Conservation (phyloP, 2,113 vertebrate species). For the Tautogolabrus adspersus region DNA sequence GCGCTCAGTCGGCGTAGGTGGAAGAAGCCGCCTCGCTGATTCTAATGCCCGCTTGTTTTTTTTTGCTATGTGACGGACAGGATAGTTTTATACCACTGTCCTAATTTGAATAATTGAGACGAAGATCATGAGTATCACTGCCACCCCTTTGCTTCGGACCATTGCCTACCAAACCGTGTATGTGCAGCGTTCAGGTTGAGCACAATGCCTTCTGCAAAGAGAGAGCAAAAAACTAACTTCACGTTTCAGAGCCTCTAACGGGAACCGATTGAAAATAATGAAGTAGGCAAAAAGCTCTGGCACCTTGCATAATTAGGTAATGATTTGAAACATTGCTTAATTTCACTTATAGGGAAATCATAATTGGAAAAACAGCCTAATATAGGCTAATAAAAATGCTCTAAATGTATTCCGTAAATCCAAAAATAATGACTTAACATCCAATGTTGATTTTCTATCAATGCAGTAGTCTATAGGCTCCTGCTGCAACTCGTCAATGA, state of each 20-base stretch:
- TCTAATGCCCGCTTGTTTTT: not conserved
- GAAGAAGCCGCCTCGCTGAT: constrained; percentile 20
- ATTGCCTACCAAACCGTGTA: constrained; percentile 36
- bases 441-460: too few species aligned
- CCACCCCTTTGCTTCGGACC: constrained; percentile 64
- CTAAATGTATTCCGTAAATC: too few species aligned
- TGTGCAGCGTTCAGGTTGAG: constrained; percentile 59
- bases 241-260: constrained; percentile 30
- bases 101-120: constrained; percentile 42
- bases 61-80: not conserved
- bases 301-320: too few species aligned
- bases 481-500: constrained; percentile 8
- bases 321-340: too few species aligned
- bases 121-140: constrained; percentile 52
- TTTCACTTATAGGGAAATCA: too few species aligned
- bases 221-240: constrained; percentile 55
- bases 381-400: too few species aligned
- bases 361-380: too few species aligned
- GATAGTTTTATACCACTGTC: constrained; percentile 24
- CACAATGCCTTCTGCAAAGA: constrained; percentile 74
- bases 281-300: too few species aligned
- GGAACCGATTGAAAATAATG: not conserved
- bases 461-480: not conserved
- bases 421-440: too few species aligned
- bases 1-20: constrained; percentile 35